Conservation (phyloP, 2,888 invertebrate genomes). For the Orchesella flavescens region DNA sequence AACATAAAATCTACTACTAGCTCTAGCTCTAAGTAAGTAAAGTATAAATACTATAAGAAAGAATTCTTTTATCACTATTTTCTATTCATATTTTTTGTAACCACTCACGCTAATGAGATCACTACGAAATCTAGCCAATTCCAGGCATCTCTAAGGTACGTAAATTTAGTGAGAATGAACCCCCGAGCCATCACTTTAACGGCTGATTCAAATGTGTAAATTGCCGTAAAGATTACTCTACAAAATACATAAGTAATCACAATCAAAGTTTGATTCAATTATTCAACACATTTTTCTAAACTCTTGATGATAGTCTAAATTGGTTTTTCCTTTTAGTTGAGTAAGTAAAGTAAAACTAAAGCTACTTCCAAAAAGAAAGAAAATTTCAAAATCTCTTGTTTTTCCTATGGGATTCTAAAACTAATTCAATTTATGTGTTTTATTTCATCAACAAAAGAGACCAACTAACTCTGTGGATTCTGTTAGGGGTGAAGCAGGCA, state of each 20-base stretch:
- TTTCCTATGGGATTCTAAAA: too few relatives aligned
- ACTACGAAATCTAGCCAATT: constrained; percentile 88
- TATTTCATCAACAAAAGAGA: background rate
- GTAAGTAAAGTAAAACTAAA: too few relatives aligned
- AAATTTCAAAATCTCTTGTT: background rate
- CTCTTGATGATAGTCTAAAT: too few relatives aligned
- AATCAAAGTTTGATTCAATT: too few relatives aligned
- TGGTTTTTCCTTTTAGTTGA: too few relatives aligned
- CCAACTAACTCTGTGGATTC: constrained; percentile 94
- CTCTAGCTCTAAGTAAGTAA: too few relatives aligned
- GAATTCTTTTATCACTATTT: background rate
- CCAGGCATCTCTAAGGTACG: constrained; percentile 98
- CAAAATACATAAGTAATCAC: constrained; percentile 78
- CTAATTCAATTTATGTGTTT: too few relatives aligned
- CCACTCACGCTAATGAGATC: constrained; percentile 6
- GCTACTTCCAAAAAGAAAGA: background rate
- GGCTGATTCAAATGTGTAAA: constrained; percentile 99
- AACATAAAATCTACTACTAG: background rate
- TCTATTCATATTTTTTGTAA: background rate
- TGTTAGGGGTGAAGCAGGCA: constrained; percentile 93
- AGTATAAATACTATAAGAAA: too few relatives aligned
- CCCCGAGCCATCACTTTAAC: constrained; percentile 99
- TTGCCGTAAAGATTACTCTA: constrained; percentile 99
- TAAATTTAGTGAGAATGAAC: constrained; percentile 99
- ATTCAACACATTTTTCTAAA: too few relatives aligned